Evolutionary conservation across 2,113 vertebrate species (phyloP), one percentile per base, ranked within the genome.

Genomic region (Saccopteryx leptura): DNA sequence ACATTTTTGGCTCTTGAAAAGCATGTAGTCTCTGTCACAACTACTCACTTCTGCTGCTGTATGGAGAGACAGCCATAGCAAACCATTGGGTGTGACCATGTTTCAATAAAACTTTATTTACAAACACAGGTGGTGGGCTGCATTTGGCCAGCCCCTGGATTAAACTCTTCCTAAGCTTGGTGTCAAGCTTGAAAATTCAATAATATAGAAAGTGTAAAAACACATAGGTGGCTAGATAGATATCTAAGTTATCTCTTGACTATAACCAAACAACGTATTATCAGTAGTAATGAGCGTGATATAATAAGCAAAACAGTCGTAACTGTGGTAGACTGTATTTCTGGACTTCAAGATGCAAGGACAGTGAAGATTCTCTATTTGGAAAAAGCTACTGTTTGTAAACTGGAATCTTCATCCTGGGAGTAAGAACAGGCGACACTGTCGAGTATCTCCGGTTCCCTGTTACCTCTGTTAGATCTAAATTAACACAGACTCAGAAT

Each of bases 21-120:
- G 13, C n/a, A 4, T 56, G 17, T 31, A 12, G 56, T 33, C 31
- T 61, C 39, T 79, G 15, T 83, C 72, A 61, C 5, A 83, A 46
- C 81, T 63, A 7, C 14, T 60, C 23, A 31, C 31, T 75, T 81
- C 18, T 78, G 72, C 39, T 76, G 4, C 23, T 26, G 9, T 63
- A 65, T 39, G 24, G 80, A 14, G 56, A 58, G 63, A 72, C 46
- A 33, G n/a, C 85, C 31, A 15, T 39, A 65, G 48, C 60, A 24
- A 97, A 69, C 46, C 33, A 28, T 48, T 84, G 48, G 46, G 26
- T 63, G 8, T 83, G 76, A 21, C 84, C 76, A 24, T 68, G 80
- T 96, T 86, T 72, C 84, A 96, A 28, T 93, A 92, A 97, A 96
- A 84, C 66, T 95, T 95, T 90, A 93, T 92, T 90, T 89, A 93